A percentile compares a stretch with the other conserved stretches of the same genome.
Conservation (phyloP, 37 sponge, comb jelly and placozoan species). For the Halichondria panicea region DNA sequence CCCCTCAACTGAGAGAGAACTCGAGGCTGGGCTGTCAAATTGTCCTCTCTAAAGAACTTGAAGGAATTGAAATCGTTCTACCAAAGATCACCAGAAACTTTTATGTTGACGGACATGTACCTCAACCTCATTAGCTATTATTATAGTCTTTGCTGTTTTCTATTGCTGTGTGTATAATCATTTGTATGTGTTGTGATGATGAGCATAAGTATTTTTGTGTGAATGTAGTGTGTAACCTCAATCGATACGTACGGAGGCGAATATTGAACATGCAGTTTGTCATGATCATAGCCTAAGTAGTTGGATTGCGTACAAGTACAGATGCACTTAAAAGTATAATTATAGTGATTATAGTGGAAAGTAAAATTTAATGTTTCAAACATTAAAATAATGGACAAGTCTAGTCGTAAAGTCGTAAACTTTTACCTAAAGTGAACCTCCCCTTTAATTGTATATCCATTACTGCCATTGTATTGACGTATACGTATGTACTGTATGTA, state of each 20-base stretch:
- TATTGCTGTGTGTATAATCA: not conserved
- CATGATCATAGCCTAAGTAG: too few relatives aligned
- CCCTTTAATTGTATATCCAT: too few relatives aligned
- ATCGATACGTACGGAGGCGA: not conserved
- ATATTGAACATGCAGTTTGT: too few relatives aligned
- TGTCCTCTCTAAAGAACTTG: constrained; percentile 79
- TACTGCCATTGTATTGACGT: too few relatives aligned
- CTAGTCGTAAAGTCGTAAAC: too few relatives aligned
- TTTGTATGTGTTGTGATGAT: not conserved
- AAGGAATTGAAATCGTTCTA: constrained; percentile 80
- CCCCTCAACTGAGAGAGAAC: constrained; percentile 82
- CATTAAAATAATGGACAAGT: too few relatives aligned
- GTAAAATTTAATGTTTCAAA: too few relatives aligned
- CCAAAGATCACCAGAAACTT: constrained; percentile 95
- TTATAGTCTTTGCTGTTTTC: not conserved
- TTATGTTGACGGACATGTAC: constrained; percentile 97
- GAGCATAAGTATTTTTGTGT: not conserved
- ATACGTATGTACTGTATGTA: too few relatives aligned
- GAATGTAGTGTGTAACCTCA: not conserved
- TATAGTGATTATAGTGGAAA: too few relatives aligned
- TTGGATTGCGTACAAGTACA: too few relatives aligned
- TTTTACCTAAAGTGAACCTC: too few relatives aligned
- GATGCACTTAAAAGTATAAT: too few relatives aligned
- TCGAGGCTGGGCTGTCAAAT: constrained; percentile 96
- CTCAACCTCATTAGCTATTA: constrained; percentile 87